Base-by-base conservation (phyloP, 1,140 invertebrate genomes). In the Diorhabda carinulata region DNA sequence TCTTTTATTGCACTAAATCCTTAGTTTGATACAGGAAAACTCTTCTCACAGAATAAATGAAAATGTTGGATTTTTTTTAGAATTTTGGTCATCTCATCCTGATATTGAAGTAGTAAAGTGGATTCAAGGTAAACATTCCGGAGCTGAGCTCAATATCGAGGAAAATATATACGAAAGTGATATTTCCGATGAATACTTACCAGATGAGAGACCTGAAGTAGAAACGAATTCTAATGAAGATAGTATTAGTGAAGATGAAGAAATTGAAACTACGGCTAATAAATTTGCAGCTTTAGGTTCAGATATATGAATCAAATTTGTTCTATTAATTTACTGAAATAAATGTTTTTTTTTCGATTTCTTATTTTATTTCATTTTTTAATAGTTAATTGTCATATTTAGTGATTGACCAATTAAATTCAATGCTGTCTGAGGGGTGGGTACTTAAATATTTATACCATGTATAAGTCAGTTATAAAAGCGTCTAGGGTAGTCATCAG, bases 71-170 rank as follows among this genome's bases (percentile, higher is more conserved):
- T 4, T 8, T 41, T 40, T 63, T 63, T n/a, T 42, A 69, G 81
- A 80, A n/a, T 66, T 82, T 74, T 90, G 85, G 84, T 81, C 85
- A 74, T 79, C 72, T 4, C 86, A 88, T 78, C 78, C 84, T 5
- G 87, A 89, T 70, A 76, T 88, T 4, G 83, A 87, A 70, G 83
- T 81, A 64, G 83, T 91, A 0, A 82, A 82, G 69, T 89, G 87
- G 87, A 87, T 90, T 64, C 87, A 89, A 80, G 88, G 87, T 7
- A 78, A 83, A 61, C 83, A 74, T 40, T 73, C 80, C 44, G 79
- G 74, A 6, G 77, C 77, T 52, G 66, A 76, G 47, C 6, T 9
- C n/a, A 59, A n/a, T 5, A 56, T 43, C 45, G 4, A 8, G 9
- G 5, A 69, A 25, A 43, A 41, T 6, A 8, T 43, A 10, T 57